Base-by-base conservation (phyloP, 2,113 vertebrate genomes). In the Ptychochromis oligacanthus region DNA sequence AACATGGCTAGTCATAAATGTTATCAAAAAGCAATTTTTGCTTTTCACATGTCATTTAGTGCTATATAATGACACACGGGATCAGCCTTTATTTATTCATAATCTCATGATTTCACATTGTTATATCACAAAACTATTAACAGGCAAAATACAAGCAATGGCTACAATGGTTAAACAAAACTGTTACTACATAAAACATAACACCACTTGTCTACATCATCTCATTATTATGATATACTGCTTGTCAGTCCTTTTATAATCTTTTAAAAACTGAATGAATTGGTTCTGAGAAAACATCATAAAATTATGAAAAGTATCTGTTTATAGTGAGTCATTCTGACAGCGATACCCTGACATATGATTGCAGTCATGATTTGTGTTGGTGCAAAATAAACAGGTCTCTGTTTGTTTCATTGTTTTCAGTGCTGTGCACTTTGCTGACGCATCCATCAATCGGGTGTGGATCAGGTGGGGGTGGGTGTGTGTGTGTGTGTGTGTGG, bases 341-440 rank as follows among this genome's bases (percentile, higher is more conserved):
- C 67, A 72, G 67, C 46, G 31, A 31, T 31, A 31, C 18, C 26
- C 26, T 4, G 4, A 54, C 67, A 72, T 52, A 49, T 72, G 46
- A 72, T 31, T 54, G 26, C 67, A 72, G 67, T 54, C 67, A 72
- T 54, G 11, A 46, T 54, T 72, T 72, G 67, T 52, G 67, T 72
- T 72, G 31, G 46, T 72, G 46, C 46, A 72, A 54, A 20, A 72
- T 72, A 72, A 72, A 72, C 67, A 54, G 46, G 18, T 0, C 67
- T 54, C 26, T 72, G 26, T 72, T 72, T 34, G 26, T 72, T 72
- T 72, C 67, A 72, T n/a, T 54, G 67, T 54, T 54, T 72, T 54
- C 52, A 54, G 46, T 54, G 67, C 65, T 52, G 65, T 43, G 31
- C 65, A 52, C 65, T 31, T 72, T n/a, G 46, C 46, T 72, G 67